Percentiles rank a stretch among this genome's conserved stretches.
Conservation (phyloP, 2,797 vertebrate species). For the Eupleurogrammus muticus region DNA sequence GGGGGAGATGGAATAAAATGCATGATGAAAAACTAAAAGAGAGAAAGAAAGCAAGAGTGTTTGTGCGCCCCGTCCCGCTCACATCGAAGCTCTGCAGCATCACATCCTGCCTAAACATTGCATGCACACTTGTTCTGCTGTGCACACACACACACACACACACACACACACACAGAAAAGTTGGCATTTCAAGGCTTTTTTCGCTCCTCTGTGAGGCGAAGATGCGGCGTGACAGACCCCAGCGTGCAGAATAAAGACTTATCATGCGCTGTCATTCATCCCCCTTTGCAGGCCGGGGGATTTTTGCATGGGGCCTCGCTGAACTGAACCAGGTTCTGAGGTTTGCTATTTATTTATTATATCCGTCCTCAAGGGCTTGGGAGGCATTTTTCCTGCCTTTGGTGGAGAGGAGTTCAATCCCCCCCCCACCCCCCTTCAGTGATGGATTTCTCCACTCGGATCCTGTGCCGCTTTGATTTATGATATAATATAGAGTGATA, state of each 20-base stretch:
- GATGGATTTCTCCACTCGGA: constrained; percentile 70
- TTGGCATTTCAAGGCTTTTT: constrained; percentile 63
- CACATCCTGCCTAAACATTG: constrained; percentile 16
- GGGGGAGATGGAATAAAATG: constrained; percentile 10
- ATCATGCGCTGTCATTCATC: constrained; percentile 67
- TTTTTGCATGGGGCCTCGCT: constrained; percentile 67
- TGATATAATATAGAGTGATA: constrained; percentile 68
- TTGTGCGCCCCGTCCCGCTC: constrained; percentile 25
- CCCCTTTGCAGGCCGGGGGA: constrained; percentile 63
- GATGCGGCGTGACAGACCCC: constrained; percentile 68
- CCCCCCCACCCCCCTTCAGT: constrained; percentile 51
- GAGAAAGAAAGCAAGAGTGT: constrained; percentile 17
- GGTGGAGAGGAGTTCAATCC: constrained; percentile 64
- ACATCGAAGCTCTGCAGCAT: constrained; percentile 36
- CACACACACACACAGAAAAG: constrained; percentile 33
- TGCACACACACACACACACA: constrained; percentile 9
- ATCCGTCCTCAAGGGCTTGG: constrained; percentile 65
- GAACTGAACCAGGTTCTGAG: constrained; percentile 61
- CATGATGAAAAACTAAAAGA: background rate
- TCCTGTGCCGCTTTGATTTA: constrained; percentile 72
- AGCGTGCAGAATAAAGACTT: constrained; percentile 70
- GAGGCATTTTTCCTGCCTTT: constrained; percentile 61
- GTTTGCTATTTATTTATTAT: constrained; percentile 74
- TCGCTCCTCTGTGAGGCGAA: constrained; percentile 58
- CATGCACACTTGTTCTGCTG: constrained; percentile 8